phyloP scores from a whole-genome alignment of 2,888 invertebrate species.

The Sinodicranocentrus sp. region DNA sequence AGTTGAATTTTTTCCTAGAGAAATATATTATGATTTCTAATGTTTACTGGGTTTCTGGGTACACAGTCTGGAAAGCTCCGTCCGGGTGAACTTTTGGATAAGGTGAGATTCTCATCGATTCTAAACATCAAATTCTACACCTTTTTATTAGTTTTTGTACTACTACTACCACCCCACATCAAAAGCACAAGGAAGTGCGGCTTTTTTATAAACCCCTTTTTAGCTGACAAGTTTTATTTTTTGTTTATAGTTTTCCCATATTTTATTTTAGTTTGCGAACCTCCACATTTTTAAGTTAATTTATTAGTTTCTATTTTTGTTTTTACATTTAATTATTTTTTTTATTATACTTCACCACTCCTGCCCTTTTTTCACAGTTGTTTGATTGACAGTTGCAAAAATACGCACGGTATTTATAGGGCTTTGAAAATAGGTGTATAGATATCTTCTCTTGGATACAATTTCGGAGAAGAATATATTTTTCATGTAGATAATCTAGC shows the following conservation, averaged over 20 bases:
- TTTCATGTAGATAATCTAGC: too few relatives aligned
- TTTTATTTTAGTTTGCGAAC: conserved; percentile 14
- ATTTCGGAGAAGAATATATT: too few relatives aligned
- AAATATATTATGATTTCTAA: too few relatives aligned
- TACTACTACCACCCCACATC: neutral
- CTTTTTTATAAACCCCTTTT: conserved; percentile 7
- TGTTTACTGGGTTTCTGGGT: conserved; percentile 60
- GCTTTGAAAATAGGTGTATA: too few relatives aligned
- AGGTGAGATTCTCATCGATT: conserved; percentile 81
- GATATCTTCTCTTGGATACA: too few relatives aligned
- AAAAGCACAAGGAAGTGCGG: conserved; percentile 21
- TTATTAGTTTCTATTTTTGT: conserved; percentile 3
- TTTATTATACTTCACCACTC: neutral
- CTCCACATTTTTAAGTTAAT: conserved; percentile 20
- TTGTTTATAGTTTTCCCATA: conserved; percentile 32
- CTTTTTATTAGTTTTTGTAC: neutral
- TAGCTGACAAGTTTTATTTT: too few relatives aligned
- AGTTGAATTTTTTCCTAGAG: too few relatives aligned
- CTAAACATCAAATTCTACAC: neutral
- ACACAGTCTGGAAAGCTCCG: conserved; percentile 86
- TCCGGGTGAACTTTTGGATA: conserved; percentile 87
- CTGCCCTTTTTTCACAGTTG: neutral
- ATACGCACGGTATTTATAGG: neutral
- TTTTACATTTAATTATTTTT: neutral
- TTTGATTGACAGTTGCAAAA: neutral